phyloP scores from a whole-genome alignment of 2,888 invertebrate genomes.

The Chrysolina americana region DNA sequence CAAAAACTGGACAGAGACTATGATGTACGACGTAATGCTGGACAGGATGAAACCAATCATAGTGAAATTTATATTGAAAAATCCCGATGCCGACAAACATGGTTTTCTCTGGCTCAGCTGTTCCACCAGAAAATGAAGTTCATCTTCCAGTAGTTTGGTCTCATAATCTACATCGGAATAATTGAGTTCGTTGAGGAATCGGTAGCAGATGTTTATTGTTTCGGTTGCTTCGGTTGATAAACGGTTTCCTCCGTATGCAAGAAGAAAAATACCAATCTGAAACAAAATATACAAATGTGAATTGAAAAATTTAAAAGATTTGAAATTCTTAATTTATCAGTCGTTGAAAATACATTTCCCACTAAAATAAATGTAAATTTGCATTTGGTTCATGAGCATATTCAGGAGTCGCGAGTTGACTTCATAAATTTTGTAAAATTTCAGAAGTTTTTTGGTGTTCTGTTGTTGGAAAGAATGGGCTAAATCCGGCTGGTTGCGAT shows the following conservation, averaged over 20 bases:
- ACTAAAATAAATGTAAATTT: too few species aligned
- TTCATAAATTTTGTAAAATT: too few species aligned
- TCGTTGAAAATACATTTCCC: too few species aligned
- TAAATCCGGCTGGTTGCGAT: too few species aligned
- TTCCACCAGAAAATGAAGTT: constrained; percentile 31
- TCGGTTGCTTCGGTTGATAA: constrained; percentile 9
- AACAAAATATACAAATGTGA: not conserved
- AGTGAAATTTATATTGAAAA: constrained; percentile 37
- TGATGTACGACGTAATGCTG: constrained; percentile 40
- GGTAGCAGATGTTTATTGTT: constrained; percentile 26
- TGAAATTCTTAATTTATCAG: too few species aligned
- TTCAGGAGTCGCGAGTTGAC: too few species aligned
- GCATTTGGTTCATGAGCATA: too few species aligned
- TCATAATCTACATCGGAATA: constrained; percentile 5
- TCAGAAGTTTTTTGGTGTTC: too few species aligned
- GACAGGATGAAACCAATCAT: constrained; percentile 38
- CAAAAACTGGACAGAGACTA: constrained; percentile 38
- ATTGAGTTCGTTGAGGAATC: constrained; percentile 14
- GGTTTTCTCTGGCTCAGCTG: constrained; percentile 35
- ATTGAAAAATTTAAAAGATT: too few species aligned
- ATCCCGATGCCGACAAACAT: constrained; percentile 34
- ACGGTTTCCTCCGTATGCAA: constrained; percentile 20
- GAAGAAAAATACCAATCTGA: constrained; percentile 17
- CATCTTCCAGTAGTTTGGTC: constrained; percentile 3
- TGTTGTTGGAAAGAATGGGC: too few species aligned